These are phyloP conservation scores for Forbesichthys agassizii DNA, from an alignment of 2,113 vertebrate genomes.

Conservation along the genomic window DNA sequence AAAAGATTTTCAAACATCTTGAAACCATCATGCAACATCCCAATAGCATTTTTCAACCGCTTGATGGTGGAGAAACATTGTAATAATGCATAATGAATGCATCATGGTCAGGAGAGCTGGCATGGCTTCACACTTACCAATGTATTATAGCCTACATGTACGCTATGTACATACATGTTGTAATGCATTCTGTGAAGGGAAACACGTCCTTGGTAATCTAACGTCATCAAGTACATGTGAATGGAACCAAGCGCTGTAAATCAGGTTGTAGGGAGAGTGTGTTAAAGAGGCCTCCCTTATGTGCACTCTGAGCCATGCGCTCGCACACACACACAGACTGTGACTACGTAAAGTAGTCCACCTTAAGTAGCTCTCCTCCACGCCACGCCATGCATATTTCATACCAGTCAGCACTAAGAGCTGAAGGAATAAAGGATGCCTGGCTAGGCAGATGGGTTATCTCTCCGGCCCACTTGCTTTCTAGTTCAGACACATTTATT, in stretches of 20 bases:
- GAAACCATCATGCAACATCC: too few relatives aligned
- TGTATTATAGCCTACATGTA: constrained; percentile 30
- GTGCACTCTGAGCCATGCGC: constrained; percentile 38
- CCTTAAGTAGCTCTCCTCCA: constrained; percentile 65
- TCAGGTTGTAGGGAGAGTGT: constrained; percentile 25
- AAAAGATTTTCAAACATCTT: too few relatives aligned
- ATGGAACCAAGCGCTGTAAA: constrained; percentile 35
- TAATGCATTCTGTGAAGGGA: constrained; percentile 35
- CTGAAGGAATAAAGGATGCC: constrained; percentile 67
- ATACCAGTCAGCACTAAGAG: constrained; percentile 69
- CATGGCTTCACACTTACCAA: not conserved
- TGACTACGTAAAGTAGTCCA: constrained; percentile 50
- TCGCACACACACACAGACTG: constrained; percentile 24
- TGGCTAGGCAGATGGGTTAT: constrained; percentile 67
- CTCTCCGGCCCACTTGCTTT: constrained; percentile 59
- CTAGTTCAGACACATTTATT: constrained; percentile 55
- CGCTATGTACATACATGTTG: constrained; percentile 25
- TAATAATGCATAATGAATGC: too few relatives aligned
- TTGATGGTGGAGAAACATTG: too few relatives aligned
- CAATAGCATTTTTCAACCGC: too few relatives aligned
- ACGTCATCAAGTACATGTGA: constrained; percentile 35
- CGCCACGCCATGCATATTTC: constrained; percentile 72
- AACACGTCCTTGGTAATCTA: constrained; percentile 18
- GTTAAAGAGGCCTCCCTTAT: constrained; percentile 54
- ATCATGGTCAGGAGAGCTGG: too few relatives aligned